A percentile compares a stretch with the other conserved stretches of the same genome.
phyloP scores from a whole-genome alignment of 2,888 invertebrate species.

The Aphodius sticticus region DNA sequence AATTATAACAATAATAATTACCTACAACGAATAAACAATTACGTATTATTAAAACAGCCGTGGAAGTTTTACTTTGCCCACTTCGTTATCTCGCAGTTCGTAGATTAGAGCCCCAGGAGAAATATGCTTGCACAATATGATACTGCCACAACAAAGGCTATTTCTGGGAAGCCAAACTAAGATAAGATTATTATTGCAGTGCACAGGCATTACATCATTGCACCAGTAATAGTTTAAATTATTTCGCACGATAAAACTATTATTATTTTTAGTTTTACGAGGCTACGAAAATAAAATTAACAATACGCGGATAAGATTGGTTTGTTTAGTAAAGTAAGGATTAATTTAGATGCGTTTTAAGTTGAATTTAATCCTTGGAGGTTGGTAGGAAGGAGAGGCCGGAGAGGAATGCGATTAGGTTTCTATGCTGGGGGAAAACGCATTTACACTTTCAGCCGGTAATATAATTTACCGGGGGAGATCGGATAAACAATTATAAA shows the following conservation, averaged over 20 bases:
- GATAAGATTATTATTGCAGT: conserved; percentile 4
- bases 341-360: not conserved
- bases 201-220: conserved; percentile 4
- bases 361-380: not conserved
- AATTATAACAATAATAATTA: conserved; percentile 4
- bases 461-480: conserved; percentile 53
- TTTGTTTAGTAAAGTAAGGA: not conserved
- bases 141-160: not conserved
- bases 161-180: not conserved
- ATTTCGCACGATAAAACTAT: not conserved
- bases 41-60: conserved; percentile 4
- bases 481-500: conserved; percentile 54
- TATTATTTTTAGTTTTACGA: not conserved
- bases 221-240: not conserved
- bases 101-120: not conserved
- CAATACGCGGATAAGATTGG: not conserved
- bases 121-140: conserved; percentile 4
- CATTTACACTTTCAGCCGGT: conserved; percentile 46
- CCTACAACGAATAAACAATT: not conserved
- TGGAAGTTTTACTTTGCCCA: not conserved
- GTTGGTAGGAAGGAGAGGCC: not conserved
- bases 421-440: not conserved
- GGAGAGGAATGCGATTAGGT: not conserved
- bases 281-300: not conserved
- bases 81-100: not conserved